Evolutionary conservation across 2,888 invertebrate genomes (phyloP).

Genomic region (Gastracanthus pulcherrimus): DNA sequence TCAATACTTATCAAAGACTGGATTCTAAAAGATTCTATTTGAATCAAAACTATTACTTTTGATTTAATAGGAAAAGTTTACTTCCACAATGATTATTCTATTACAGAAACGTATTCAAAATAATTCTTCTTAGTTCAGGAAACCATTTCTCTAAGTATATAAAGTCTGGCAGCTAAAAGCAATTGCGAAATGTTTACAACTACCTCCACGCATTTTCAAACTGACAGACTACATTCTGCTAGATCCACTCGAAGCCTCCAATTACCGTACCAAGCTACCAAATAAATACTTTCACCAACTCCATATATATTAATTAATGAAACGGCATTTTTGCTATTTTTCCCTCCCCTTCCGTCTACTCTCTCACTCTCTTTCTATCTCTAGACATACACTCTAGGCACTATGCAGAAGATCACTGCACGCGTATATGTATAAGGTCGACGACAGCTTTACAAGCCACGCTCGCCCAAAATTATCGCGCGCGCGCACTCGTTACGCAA

Average conservation of each 20-base stretch:
- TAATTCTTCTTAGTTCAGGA: not conserved
- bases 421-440: not conserved
- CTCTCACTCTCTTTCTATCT: not conserved
- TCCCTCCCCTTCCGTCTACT: not conserved
- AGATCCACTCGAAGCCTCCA: not conserved
- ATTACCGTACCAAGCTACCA: not conserved
- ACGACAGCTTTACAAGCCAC: not conserved
- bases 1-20: too few relatives aligned
- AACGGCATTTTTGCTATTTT: not conserved
- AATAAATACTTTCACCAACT: conserved; percentile 10
- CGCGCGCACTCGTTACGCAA: conserved; percentile 22
- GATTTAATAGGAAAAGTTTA: too few relatives aligned
- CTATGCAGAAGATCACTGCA: not conserved
- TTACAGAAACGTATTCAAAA: not conserved
- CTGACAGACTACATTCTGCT: not conserved
- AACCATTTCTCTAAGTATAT: not conserved
- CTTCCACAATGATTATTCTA: too few relatives aligned
- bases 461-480: not conserved
- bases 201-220: not conserved
- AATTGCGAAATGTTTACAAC: not conserved
- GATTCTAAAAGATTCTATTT: too few relatives aligned
- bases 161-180: not conserved
- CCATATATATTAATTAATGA: conserved; percentile 3
- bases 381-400: not conserved
- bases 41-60: too few relatives aligned